Percentiles rank a stretch among this genome's conserved stretches.
These are phyloP conservation scores for Eupithecia centaureata DNA, from an alignment of 2,888 invertebrate genomes.

Conservation along the genomic window DNA sequence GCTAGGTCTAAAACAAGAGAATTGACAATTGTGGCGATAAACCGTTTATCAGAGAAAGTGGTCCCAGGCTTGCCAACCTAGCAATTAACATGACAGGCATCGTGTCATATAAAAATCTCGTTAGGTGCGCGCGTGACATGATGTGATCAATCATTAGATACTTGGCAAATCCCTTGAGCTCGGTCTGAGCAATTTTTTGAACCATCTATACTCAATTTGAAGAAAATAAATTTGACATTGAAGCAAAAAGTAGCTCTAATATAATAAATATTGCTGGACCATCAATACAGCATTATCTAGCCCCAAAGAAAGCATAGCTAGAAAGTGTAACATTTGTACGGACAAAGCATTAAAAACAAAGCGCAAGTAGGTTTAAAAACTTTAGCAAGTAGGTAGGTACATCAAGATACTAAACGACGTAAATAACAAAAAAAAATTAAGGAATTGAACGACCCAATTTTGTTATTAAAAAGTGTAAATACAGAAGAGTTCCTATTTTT, in stretches of 20 bases:
- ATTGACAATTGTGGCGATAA: not conserved
- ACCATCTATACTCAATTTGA: not conserved
- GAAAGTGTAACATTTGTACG: no score
- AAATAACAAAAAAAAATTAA: not conserved
- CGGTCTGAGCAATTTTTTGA: slow-evolving; percentile 7
- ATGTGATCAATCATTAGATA: slow-evolving; percentile 59
- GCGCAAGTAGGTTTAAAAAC: not conserved
- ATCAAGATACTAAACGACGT: not conserved
- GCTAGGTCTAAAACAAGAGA: no score
- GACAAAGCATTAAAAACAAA: not conserved
- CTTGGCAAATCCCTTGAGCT: slow-evolving; percentile 45
- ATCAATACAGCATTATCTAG: no score
- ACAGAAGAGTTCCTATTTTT: no score
- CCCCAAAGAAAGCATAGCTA: no score
- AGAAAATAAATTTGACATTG: not conserved
- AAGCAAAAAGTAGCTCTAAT: not conserved
- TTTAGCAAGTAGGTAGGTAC: not conserved
- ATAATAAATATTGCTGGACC: no score
- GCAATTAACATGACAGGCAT: slow-evolving; percentile 53
- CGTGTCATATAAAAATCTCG: slow-evolving; percentile 61
- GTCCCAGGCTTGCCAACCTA: slow-evolving; percentile 10
- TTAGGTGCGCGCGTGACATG: slow-evolving; percentile 49
- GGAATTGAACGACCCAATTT: no score
- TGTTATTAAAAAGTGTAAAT: no score
- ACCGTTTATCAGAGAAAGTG: not conserved